Conservation (phyloP, 2,797 vertebrate genomes). For the Catamblyrhynchus diadema region DNA sequence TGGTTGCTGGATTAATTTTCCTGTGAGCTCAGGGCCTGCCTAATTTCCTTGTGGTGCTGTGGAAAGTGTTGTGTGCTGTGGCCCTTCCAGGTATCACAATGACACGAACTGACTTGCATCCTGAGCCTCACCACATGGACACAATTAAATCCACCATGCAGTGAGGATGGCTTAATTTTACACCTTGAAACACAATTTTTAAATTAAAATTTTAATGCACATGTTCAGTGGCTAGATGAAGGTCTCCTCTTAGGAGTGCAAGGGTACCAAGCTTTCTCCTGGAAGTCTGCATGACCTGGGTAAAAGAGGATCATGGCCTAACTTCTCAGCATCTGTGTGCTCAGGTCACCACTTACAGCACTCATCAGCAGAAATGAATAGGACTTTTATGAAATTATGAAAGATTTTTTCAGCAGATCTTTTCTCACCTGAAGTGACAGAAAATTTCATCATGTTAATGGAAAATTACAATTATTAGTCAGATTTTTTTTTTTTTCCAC, state of each 20-base stretch:
- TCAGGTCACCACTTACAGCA: not conserved
- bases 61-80: not conserved
- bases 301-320: not conserved
- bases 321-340: not conserved
- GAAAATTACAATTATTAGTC: not conserved
- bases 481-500: not conserved
- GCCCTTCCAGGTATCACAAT: not conserved
- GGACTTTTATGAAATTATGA: not conserved
- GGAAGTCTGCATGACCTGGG: not conserved
- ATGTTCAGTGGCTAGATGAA: rapidly evolving
- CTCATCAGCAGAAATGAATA: not conserved
- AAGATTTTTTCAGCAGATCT: not conserved
- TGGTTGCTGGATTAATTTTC: not conserved
- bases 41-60: not conserved
- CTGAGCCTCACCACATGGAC: not conserved
- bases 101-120: not conserved
- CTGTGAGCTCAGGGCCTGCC: not conserved
- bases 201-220: not conserved
- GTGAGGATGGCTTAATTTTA: not conserved
- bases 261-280: not conserved
- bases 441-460: not conserved
- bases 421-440: not conserved
- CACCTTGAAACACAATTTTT: not conserved
- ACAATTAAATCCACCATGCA: not conserved
- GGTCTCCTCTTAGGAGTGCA: not conserved